phyloP scores from a whole-genome alignment of 2,888 invertebrate genomes.

The Troides helena region DNA sequence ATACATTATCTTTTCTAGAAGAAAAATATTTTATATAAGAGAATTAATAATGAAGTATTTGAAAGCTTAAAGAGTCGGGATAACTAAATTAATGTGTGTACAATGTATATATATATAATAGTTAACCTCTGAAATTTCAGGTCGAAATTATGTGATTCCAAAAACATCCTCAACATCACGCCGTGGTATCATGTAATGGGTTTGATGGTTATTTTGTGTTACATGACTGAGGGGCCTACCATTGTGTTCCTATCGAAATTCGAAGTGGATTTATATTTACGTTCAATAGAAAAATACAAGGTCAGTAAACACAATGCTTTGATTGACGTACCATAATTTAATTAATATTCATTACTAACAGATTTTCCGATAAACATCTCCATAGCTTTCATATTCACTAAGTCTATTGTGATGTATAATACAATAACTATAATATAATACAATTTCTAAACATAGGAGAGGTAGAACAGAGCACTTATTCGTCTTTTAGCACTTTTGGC shows the following conservation, averaged over 20 bases:
- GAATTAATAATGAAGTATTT: background rate
- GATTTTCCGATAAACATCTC: no score
- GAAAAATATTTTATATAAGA: background rate
- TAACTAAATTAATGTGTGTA: background rate
- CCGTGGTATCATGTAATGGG: conserved; percentile 26
- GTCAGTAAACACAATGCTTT: conserved; percentile 1
- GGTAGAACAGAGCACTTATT: no score
- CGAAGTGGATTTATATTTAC: conserved; percentile 19
- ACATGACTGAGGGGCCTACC: background rate
- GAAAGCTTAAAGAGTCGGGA: no score
- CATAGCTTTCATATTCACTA: no score
- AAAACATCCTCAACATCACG: conserved; percentile 8
- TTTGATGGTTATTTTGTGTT: conserved; percentile 4
- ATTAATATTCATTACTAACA: no score
- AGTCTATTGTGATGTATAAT: no score
- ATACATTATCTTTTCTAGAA: background rate
- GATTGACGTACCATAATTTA: no score
- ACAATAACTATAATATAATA: no score
- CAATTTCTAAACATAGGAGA: no score
- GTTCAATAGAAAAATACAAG: conserved; percentile 23
- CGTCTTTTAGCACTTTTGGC: no score
- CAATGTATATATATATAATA: background rate
- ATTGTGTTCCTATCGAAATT: conserved; percentile 16
- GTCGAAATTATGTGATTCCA: conserved; percentile 10
- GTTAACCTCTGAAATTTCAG: background rate